Evolutionary conservation across 2,797 vertebrate genomes (phyloP).

Genomic region (Dermochelys coriacea): DNA sequence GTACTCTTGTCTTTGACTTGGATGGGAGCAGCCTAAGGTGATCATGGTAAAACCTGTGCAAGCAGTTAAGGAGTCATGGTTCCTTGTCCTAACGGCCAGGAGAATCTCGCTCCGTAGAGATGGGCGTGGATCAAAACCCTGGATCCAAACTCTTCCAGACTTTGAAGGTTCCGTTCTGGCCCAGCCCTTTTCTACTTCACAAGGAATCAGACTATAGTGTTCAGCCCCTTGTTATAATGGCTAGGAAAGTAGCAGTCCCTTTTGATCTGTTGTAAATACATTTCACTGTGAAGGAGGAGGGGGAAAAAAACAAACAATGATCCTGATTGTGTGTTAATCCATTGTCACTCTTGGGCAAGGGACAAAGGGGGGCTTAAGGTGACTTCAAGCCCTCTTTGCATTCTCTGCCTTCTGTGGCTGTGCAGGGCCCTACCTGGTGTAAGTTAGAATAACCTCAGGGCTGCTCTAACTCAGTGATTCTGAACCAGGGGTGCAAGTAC

Average conservation of each 20-base stretch:
- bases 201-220: conserved; percentile 39
- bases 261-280: conserved; percentile 32
- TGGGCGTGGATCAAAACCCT: background rate
- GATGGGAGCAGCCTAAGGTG: background rate
- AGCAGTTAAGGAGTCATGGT: background rate
- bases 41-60: rapidly evolving
- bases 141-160: conserved; percentile 33
- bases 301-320: background rate
- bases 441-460: background rate
- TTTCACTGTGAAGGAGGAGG: conserved; percentile 16
- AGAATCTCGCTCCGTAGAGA: background rate
- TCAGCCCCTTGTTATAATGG: conserved; percentile 48
- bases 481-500: too few species aligned
- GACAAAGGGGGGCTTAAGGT: background rate
- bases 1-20: background rate
- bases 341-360: background rate
- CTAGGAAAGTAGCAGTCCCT: conserved; percentile 53
- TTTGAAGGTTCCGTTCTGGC: background rate
- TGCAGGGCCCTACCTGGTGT: conserved; percentile 35
- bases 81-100: background rate
- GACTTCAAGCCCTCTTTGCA: conserved; percentile 19
- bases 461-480: background rate
- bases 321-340: background rate
- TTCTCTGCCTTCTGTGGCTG: conserved; percentile 47
- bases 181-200: background rate